phyloP scores from a whole-genome alignment of 2,888 invertebrate species.

The Rhimphoctona megacephalus region DNA sequence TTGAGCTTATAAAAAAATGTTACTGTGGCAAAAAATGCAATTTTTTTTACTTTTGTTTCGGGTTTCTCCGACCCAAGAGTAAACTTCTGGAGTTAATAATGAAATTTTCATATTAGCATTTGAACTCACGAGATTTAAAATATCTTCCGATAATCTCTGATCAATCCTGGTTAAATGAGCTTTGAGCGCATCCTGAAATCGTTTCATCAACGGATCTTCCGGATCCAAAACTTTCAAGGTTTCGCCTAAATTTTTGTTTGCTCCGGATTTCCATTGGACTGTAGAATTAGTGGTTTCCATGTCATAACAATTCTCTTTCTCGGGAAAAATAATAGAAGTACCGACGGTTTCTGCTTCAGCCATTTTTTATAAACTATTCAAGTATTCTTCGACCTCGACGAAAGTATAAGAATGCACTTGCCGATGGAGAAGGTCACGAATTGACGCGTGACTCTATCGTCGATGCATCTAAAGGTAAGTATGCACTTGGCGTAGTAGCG shows the following conservation, averaged over 20 bases:
- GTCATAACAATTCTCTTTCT: constrained; percentile 22
- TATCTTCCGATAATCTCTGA: constrained; percentile 88
- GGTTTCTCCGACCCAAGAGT: background rate
- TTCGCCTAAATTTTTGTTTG: constrained; percentile 42
- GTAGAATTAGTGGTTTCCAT: constrained; percentile 25
- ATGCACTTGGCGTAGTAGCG: background rate
- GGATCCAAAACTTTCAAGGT: constrained; percentile 87
- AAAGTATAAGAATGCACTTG: background rate
- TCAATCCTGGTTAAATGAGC: constrained; percentile 89
- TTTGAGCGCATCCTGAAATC: constrained; percentile 90
- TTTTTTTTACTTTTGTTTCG: background rate
- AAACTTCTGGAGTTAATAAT: background rate
- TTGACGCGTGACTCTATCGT: background rate
- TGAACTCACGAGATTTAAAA: constrained; percentile 87
- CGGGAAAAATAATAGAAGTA: constrained; percentile 13
- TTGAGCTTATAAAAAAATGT: too few species aligned
- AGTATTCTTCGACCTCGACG: background rate
- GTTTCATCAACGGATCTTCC: constrained; percentile 90
- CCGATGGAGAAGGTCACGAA: background rate
- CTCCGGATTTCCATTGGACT: constrained; percentile 43
- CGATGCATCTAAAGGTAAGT: background rate
- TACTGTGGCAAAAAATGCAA: background rate
- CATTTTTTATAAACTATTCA: constrained; percentile 17
- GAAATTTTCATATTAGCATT: background rate
- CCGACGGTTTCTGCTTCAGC: constrained; percentile 17